Percentiles rank a stretch among this genome's conserved stretches.
These are phyloP conservation scores for Boulengeromyrus knoepffleri DNA, from an alignment of 2,113 vertebrate genomes.

Conservation along the genomic window DNA sequence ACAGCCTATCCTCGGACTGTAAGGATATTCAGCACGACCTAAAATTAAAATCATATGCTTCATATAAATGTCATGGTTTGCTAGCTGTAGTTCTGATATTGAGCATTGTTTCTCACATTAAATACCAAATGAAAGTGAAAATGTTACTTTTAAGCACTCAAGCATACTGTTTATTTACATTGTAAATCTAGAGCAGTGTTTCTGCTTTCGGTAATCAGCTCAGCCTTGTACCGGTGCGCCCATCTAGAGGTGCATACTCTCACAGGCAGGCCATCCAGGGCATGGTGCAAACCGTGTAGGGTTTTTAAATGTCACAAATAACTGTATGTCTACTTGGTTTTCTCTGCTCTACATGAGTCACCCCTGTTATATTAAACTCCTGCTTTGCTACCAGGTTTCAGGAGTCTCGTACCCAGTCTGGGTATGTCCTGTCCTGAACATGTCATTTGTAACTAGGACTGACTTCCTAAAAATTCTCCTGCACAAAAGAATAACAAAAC, in stretches of 20 bases:
- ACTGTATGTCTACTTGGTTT: not conserved
- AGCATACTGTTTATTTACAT: not conserved
- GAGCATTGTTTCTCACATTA: not conserved
- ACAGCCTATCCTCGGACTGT: not conserved
- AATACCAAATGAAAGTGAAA: not conserved
- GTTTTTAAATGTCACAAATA: not conserved
- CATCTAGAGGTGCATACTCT: not conserved
- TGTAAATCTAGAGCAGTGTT: too few relatives aligned
- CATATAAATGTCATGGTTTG: not conserved
- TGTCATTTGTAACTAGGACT: not conserved
- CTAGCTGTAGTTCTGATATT: not conserved
- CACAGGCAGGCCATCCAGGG: not conserved
- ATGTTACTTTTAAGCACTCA: not conserved
- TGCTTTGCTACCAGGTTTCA: not conserved
- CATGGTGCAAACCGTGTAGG: not conserved
- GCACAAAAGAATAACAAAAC: not conserved
- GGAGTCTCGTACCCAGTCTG: not conserved
- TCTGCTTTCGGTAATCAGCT: not conserved
- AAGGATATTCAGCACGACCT: not conserved
- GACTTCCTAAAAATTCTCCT: not conserved
- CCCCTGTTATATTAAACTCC: not conserved
- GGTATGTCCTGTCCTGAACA: not conserved
- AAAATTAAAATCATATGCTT: not conserved
- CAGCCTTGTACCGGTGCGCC: not conserved
- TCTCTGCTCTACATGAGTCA: not conserved